Evolutionary conservation across 2,888 invertebrate species (phyloP).

Genomic region (Drosophila longiperda): DNA sequence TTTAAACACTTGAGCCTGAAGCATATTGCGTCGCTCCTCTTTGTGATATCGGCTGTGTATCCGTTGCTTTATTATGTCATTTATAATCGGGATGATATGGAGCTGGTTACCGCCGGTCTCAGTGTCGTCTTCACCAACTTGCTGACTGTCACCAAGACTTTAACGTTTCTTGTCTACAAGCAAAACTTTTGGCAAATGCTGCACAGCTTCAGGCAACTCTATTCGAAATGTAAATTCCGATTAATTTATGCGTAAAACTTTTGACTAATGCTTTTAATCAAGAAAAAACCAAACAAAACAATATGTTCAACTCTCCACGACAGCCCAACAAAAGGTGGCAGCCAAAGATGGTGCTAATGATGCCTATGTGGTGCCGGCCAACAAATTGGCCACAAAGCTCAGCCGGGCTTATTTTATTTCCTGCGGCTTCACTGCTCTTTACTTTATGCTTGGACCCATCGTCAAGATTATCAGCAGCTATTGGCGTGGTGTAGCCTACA

Average conservation of each 20-base stretch:
- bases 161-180: conserved; percentile 78
- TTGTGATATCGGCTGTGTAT: conserved; percentile 80
- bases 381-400: conserved; percentile 62
- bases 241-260: conserved; percentile 13
- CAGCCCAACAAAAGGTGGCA: conserved; percentile 41
- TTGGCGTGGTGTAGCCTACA: conserved; percentile 39
- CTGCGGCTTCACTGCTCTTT: conserved; percentile 74
- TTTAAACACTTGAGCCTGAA: conserved; percentile 27
- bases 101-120: conserved; percentile 78
- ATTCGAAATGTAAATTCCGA: conserved; percentile 64
- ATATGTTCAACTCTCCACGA: conserved; percentile 16
- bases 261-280: conserved; percentile 17
- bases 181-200: conserved; percentile 73
- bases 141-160: conserved; percentile 79
- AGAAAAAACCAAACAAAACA: not conserved
- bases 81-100: conserved; percentile 76
- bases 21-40: conserved; percentile 55
- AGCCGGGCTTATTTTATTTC: conserved; percentile 74
- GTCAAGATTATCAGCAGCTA: conserved; percentile 64
- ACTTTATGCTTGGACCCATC: conserved; percentile 80
- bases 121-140: conserved; percentile 81
- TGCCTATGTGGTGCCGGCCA: conserved; percentile 59
- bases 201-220: conserved; percentile 73
- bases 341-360: not conserved
- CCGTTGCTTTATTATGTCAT: conserved; percentile 78